Evolutionary conservation across 2,113 vertebrate species (phyloP).

Genomic region (Hippoglossus stenolepis): DNA sequence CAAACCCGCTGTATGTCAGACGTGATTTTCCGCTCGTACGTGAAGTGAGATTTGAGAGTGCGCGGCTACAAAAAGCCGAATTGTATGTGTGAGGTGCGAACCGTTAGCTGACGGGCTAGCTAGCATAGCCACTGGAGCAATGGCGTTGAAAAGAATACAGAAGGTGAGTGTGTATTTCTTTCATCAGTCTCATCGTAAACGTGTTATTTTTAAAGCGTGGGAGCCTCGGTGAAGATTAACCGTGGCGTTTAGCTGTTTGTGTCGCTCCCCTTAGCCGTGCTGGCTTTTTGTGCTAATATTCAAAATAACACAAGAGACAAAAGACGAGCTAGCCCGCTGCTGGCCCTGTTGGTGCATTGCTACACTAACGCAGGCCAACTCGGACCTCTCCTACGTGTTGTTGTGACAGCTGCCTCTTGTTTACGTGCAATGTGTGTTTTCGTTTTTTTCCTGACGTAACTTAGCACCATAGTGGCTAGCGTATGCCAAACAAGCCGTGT

Average conservation of each 20-base stretch:
- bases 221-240: neutral
- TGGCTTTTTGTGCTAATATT: conserved; percentile 39
- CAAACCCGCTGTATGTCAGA: conserved; percentile 1
- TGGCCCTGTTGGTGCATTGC: conserved; percentile 72
- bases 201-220: neutral
- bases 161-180: conserved; percentile 82
- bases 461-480: neutral
- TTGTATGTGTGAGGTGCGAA: conserved; percentile 74
- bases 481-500: neutral
- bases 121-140: conserved; percentile 80
- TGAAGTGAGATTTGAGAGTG: conserved; percentile 51
- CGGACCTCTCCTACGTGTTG: neutral
- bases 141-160: conserved; percentile 89
- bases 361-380: conserved; percentile 28
- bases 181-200: neutral
- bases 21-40: conserved; percentile 18
- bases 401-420: neutral
- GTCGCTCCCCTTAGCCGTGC: neutral
- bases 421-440: neutral
- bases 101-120: conserved; percentile 77
- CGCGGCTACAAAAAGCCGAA: conserved; percentile 60
- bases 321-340: conserved; percentile 71
- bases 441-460: neutral
- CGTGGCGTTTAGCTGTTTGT: neutral
- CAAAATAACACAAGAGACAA: conserved; percentile 73